Evolutionary conservation across 2,797 vertebrate species (phyloP), one percentile per base, ranked within the genome.

Genomic region (Heterohyrax brucei): DNA sequence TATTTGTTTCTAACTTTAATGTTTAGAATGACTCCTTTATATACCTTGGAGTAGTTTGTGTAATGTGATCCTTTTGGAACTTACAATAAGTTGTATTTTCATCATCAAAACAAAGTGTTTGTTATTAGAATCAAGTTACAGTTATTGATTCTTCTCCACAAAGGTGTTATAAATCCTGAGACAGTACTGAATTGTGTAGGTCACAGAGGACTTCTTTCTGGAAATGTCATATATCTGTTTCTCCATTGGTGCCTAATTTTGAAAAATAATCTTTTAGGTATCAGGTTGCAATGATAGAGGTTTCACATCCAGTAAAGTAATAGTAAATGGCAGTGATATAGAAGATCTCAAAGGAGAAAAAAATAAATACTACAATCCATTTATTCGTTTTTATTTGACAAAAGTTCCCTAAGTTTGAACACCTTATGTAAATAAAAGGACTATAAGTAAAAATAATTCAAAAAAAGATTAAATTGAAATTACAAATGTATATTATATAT

Each of bases 141-240:
- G 78, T 97, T 97, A 98, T 92, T 78, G 93, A 96, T 96, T 98
- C 0, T 90, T 1, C 10, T 96, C 94, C 82, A 91, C 1, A 5
- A 95, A 95, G 83, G 92, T 94, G 66, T 94, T 95, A 97, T 95
- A 98, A 98, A 97, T 97, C 93, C 92, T 94, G 88, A 97, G 39
- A 87, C 92, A 94, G 72, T 78, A 95, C 33, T 77, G 80, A 96
- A 96, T 95, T 68, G 80, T 96, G n/a, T 95, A 97, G 87, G 91
- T 97, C 87, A 96, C 53, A 93, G 7, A 87, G 9, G 77, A 92
- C 50, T 30, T 64, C 79, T 83, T 78, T 92, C 48, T 96, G 73
- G 30, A 96, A 64, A 96, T 82, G 95, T 80, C 64, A 96, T 93
- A 83, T 94, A 92, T 84, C 50, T 95, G 84, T 87, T 94, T 94